Conservation (phyloP, 1,140 invertebrate species). For the Penaeus chinensis region DNA sequence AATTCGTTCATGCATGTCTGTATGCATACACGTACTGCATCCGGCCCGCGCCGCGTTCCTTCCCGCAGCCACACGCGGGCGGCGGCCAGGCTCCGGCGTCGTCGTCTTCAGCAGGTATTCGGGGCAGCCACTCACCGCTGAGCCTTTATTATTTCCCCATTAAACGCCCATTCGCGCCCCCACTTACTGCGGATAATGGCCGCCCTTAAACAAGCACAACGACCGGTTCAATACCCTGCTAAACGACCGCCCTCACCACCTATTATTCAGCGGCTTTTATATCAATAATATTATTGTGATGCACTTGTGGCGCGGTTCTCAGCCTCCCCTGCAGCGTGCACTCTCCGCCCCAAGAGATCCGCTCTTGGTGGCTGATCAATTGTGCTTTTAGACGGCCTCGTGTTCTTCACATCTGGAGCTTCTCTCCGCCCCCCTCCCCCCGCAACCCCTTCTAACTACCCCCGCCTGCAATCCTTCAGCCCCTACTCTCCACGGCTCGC, state of each 20-base stretch:
- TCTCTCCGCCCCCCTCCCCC: not conserved
- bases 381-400: too few relatives aligned
- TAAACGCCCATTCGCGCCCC: slow-evolving; percentile 51
- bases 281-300: slow-evolving; percentile 30
- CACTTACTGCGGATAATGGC: slow-evolving; percentile 52
- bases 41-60: too few relatives aligned
- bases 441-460: not conserved
- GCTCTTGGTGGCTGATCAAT: not conserved
- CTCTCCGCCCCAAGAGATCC: not conserved
- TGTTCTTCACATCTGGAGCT: too few relatives aligned
- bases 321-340: not conserved
- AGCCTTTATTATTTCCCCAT: slow-evolving; percentile 44
- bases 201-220: slow-evolving; percentile 47
- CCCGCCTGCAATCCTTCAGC: not conserved
- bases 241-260: slow-evolving; percentile 23
- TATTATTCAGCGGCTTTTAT: slow-evolving; percentile 33
- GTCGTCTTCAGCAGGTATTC: slow-evolving; percentile 9
- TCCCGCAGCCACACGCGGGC: not conserved
- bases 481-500: too few relatives aligned
- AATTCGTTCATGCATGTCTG: not conserved
- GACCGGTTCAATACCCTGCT: slow-evolving; percentile 24
- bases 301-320: not conserved
- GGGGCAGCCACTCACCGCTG: slow-evolving; percentile 28
- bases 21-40: not conserved
- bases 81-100: not conserved